A percentile compares a stretch with the other conserved stretches of the same genome.
Evolutionary conservation across 64 coral and sea anemone genomes (phyloP).

Genomic region (Montipora foliosa): DNA sequence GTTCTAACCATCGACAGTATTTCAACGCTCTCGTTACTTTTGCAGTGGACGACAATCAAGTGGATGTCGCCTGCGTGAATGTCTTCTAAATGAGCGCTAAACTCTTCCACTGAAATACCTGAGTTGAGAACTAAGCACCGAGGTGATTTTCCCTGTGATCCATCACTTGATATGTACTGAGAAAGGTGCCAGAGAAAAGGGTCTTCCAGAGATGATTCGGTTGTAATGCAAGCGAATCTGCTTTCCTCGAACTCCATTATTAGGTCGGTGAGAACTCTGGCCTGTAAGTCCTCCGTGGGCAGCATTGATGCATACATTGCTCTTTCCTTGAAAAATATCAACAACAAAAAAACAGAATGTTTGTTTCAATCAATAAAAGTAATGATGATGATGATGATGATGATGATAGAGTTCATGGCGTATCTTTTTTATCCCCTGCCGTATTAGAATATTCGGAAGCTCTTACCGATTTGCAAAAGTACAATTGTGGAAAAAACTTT

Average conservation of each 20-base stretch:
- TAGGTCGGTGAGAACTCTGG: slow-evolving; percentile 54
- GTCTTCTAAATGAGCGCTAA: slow-evolving; percentile 55
- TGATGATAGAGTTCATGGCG: no score
- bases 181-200: slow-evolving; percentile 60
- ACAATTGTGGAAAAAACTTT: no score
- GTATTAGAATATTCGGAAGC: no score
- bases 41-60: slow-evolving; percentile 67
- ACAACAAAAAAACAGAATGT: not conserved
- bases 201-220: slow-evolving; percentile 55
- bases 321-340: not conserved
- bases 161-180: slow-evolving; percentile 42
- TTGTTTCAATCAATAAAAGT: no score
- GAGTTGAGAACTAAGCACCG: slow-evolving; percentile 54
- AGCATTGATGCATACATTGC: slow-evolving; percentile 52
- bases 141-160: slow-evolving; percentile 2
- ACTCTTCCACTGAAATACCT: slow-evolving; percentile 12
- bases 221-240: slow-evolving; percentile 84
- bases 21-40: slow-evolving; percentile 6
- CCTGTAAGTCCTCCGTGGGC: slow-evolving; percentile 68
- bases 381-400: not conserved
- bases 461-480: no score
- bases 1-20: slow-evolving; percentile 59
- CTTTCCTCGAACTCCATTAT: slow-evolving; percentile 84
- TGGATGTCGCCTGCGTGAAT: slow-evolving; percentile 68
- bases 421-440: no score